Percentiles rank a stretch among this genome's conserved stretches.
phyloP scores from a whole-genome alignment of 2,797 vertebrate species.

The Pterois miles region DNA sequence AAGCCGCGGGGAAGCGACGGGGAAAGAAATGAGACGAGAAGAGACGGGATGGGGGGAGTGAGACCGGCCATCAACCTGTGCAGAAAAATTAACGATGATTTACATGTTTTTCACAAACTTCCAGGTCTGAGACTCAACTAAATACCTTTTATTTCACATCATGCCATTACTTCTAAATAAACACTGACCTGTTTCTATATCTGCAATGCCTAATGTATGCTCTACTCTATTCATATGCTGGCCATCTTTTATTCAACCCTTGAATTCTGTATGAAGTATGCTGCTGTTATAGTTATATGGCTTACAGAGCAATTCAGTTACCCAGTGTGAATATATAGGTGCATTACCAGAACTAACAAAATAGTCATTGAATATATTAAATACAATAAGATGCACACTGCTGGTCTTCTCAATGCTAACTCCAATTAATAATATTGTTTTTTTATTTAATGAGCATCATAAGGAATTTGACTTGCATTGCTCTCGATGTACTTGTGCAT shows the following conservation, averaged over 20 bases:
- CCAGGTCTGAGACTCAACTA: background rate
- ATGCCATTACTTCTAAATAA: background rate
- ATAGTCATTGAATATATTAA: background rate
- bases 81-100: background rate
- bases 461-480: too few relatives aligned
- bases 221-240: background rate
- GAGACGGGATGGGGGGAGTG: background rate
- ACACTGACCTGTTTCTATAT: too few relatives aligned
- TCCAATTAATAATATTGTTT: background rate
- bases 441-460: background rate
- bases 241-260: too few relatives aligned
- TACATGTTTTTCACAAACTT: background rate
- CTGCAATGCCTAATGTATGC: background rate
- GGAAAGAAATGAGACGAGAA: conserved; percentile 54
- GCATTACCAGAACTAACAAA: too few relatives aligned
- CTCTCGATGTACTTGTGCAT: too few relatives aligned
- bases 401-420: background rate
- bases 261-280: too few relatives aligned
- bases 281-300: too few relatives aligned
- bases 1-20: conserved; percentile 60
- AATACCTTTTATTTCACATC: background rate
- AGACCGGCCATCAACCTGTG: conserved; percentile 58
- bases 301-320: too few relatives aligned
- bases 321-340: too few relatives aligned
- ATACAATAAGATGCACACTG: background rate